Conservation (phyloP, 2,113 vertebrate species). For the Numenius arquata region DNA sequence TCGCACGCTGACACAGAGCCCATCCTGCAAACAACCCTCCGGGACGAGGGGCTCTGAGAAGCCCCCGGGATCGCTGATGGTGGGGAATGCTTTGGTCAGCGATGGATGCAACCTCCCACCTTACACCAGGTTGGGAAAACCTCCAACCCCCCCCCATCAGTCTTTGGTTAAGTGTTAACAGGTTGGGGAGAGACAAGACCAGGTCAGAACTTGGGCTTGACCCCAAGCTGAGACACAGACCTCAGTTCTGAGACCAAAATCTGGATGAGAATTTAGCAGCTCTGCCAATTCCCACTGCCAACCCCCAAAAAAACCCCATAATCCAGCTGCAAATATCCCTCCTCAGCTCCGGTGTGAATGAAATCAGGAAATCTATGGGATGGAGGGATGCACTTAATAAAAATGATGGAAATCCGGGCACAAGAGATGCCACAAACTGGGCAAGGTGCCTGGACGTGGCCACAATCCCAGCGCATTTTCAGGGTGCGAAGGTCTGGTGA, state of each 20-base stretch:
- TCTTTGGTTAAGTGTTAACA: not conserved
- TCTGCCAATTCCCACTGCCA: not conserved
- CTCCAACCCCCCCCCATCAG: not conserved
- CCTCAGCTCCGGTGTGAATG: not conserved
- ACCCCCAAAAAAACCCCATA: not conserved
- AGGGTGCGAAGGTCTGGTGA: not conserved
- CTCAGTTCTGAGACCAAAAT: not conserved
- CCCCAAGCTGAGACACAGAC: not conserved
- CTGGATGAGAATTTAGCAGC: not conserved
- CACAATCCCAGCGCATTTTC: rapidly evolving
- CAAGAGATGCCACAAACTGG: not conserved
- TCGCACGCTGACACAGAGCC: not conserved
- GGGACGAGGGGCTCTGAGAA: not conserved
- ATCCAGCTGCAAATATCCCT: not conserved
- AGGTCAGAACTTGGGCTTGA: too few relatives aligned
- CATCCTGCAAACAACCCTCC: not conserved
- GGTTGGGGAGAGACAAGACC: not conserved
- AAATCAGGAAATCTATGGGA: not conserved
- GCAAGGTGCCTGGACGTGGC: not conserved
- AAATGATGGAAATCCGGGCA: too few relatives aligned
- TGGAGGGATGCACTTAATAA: not conserved
- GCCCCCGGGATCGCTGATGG: rapidly evolving
- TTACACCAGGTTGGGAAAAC: not conserved
- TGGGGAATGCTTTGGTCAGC: rapidly evolving
- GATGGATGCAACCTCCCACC: not conserved